A percentile compares a stretch with the other conserved stretches of the same genome.
phyloP scores from a whole-genome alignment of 2,888 invertebrate genomes.

The Calliscelio sp. region DNA sequence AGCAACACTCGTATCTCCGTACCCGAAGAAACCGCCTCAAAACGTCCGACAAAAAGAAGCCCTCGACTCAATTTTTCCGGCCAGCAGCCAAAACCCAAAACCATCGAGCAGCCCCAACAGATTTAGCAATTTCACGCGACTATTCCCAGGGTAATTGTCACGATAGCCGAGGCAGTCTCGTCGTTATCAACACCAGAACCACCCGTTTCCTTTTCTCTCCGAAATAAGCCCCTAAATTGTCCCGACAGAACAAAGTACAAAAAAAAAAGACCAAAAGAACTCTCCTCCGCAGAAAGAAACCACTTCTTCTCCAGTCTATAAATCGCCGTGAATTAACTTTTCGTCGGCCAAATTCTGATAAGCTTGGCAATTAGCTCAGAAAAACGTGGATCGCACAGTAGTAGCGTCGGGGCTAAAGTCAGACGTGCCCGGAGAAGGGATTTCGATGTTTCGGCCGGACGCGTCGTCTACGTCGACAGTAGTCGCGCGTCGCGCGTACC shows the following conservation, averaged over 20 bases:
- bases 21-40: neutral
- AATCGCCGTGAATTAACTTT: slow-evolving; percentile 10
- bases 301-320: neutral
- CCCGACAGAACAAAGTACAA: no score
- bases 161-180: slow-evolving; percentile 8
- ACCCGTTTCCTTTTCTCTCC: neutral
- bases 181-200: slow-evolving; percentile 13
- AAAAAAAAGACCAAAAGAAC: no score
- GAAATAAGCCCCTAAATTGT: slow-evolving; percentile 44
- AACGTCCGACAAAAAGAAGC: neutral
- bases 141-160: slow-evolving; percentile 48
- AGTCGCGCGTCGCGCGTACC: slow-evolving; percentile 69
- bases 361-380: slow-evolving; percentile 20
- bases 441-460: slow-evolving; percentile 32
- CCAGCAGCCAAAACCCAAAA: slow-evolving; percentile 18
- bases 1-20: no score
- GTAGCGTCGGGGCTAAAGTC: slow-evolving; percentile 55
- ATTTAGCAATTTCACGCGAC: slow-evolving; percentile 43
- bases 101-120: slow-evolving; percentile 2
- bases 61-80: slow-evolving; percentile 1
- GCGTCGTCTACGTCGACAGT: slow-evolving; percentile 44
- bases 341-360: slow-evolving; percentile 7
- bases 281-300: neutral
- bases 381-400: slow-evolving; percentile 48
- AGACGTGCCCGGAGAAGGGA: slow-evolving; percentile 52